Conservation (phyloP, 2,888 invertebrate genomes). For the Stomorhina lunata region DNA sequence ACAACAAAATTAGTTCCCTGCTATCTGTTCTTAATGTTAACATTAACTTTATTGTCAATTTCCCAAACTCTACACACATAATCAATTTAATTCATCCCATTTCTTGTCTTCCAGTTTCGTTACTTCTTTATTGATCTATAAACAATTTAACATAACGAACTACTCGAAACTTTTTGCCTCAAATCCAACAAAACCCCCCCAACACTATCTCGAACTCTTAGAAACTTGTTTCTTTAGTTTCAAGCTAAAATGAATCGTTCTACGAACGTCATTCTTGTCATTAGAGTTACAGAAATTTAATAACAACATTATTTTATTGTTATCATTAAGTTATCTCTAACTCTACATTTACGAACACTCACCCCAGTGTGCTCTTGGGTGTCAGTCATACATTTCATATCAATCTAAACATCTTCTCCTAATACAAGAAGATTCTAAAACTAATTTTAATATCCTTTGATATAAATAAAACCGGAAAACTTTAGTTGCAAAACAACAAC, state of each 20-base stretch:
- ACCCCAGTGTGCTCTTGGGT: neutral
- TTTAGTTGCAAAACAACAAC: conserved; percentile 7
- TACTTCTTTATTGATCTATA: conserved; percentile 9
- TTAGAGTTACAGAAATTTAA: conserved; percentile 30
- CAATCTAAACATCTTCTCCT: neutral
- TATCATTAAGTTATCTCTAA: conserved; percentile 29
- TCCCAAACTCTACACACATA: neutral
- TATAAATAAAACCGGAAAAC: conserved; percentile 38
- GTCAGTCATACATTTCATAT: neutral
- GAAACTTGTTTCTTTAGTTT: neutral
- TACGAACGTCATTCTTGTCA: conserved; percentile 1
- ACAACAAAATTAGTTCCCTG: neutral
- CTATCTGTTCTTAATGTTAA: neutral
- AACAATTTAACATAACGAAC: neutral
- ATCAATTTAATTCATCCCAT: neutral
- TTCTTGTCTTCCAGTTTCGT: neutral
- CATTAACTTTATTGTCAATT: neutral
- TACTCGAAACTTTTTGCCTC: neutral
- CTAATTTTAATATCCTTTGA: conserved; percentile 39
- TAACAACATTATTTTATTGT: conserved; percentile 42
- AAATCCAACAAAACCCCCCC: neutral
- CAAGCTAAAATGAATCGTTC: neutral
- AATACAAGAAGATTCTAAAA: neutral
- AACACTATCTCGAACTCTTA: neutral
- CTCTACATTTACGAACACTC: neutral